Percentiles rank a stretch among this genome's conserved stretches.
Conservation (phyloP, 2,888 invertebrate genomes). For the Polylopha cassiicola region DNA sequence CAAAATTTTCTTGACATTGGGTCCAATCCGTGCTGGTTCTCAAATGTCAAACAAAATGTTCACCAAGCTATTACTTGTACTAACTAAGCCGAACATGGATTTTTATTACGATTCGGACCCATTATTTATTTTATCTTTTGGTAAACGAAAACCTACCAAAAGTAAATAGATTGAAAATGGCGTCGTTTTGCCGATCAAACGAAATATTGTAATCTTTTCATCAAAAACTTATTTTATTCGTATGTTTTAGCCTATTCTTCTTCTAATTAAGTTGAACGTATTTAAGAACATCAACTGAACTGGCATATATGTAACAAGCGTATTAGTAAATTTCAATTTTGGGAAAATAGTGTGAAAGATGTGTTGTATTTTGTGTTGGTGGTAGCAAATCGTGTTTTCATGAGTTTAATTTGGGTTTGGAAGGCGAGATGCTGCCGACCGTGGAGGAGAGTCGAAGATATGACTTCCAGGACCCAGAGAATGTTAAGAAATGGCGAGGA, state of each 20-base stretch:
- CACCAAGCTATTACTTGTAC: neutral
- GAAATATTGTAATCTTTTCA: slow-evolving; percentile 37
- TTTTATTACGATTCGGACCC: slow-evolving; percentile 7
- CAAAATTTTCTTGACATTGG: slow-evolving; percentile 8
- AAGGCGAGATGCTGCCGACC: slow-evolving; percentile 70
- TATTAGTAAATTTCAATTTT: slow-evolving; percentile 37
- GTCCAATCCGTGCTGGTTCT: slow-evolving; percentile 4
- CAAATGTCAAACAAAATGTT: neutral
- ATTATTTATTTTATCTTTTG: slow-evolving; percentile 13
- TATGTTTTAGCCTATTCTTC: slow-evolving; percentile 17
- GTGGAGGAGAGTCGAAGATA: slow-evolving; percentile 79
- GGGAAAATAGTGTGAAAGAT: slow-evolving; percentile 42
- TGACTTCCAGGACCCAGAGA: slow-evolving; percentile 93
- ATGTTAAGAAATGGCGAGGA: slow-evolving; percentile 94
- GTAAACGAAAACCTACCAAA: slow-evolving; percentile 27
- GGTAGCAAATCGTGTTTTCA: slow-evolving; percentile 61
- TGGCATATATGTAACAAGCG: slow-evolving; percentile 4
- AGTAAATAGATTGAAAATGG: slow-evolving; percentile 67
- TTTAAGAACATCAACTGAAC: slow-evolving; percentile 8
- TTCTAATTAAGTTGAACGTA: slow-evolving; percentile 1
- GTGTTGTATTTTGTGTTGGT: slow-evolving; percentile 52
- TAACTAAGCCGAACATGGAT: neutral
- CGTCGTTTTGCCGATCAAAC: slow-evolving; percentile 69
- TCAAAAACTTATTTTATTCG: slow-evolving; percentile 41
- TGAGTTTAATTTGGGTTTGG: slow-evolving; percentile 58